Conservation (phyloP, 1,140 invertebrate species). For the Panagrolaimus sp. region DNA sequence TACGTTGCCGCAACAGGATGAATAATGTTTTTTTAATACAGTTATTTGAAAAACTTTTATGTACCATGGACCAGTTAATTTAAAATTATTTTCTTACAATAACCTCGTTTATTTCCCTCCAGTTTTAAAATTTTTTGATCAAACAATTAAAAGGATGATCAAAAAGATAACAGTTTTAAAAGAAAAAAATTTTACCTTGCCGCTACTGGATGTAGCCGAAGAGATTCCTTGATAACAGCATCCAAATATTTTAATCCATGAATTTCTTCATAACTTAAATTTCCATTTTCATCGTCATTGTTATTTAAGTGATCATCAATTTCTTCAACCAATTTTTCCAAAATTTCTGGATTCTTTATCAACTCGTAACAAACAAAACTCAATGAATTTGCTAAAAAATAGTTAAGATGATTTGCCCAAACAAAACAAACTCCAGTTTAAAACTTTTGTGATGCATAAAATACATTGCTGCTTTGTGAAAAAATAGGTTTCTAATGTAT, state of each 20-base stretch:
- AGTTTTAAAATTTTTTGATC: too few species aligned
- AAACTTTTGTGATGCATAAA: too few species aligned
- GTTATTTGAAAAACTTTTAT: too few species aligned
- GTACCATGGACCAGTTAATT: too few species aligned
- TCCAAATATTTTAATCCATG: slow-evolving; percentile 17
- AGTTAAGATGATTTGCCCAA: slow-evolving; percentile 56
- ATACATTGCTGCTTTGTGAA: too few species aligned
- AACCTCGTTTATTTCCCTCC: too few species aligned
- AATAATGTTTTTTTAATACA: too few species aligned
- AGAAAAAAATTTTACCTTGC: neutral
- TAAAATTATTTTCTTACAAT: too few species aligned
- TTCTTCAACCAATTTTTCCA: slow-evolving; percentile 17
- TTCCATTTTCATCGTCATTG: neutral
- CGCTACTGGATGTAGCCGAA: slow-evolving; percentile 23
- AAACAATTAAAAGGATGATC: too few species aligned
- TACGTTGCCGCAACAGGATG: too few species aligned
- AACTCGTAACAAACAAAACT: slow-evolving; percentile 14
- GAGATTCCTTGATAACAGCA: slow-evolving; percentile 16
- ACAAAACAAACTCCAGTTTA: too few species aligned
- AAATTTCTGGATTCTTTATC: slow-evolving; percentile 12
- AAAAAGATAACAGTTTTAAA: neutral
- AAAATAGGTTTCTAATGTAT: too few species aligned
- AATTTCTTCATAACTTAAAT: slow-evolving; percentile 11
- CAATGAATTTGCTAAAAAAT: slow-evolving; percentile 44
- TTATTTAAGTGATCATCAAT: slow-evolving; percentile 12